Base-by-base conservation (phyloP, 2,113 vertebrate species). In the Mesembrinibis cayennensis region DNA sequence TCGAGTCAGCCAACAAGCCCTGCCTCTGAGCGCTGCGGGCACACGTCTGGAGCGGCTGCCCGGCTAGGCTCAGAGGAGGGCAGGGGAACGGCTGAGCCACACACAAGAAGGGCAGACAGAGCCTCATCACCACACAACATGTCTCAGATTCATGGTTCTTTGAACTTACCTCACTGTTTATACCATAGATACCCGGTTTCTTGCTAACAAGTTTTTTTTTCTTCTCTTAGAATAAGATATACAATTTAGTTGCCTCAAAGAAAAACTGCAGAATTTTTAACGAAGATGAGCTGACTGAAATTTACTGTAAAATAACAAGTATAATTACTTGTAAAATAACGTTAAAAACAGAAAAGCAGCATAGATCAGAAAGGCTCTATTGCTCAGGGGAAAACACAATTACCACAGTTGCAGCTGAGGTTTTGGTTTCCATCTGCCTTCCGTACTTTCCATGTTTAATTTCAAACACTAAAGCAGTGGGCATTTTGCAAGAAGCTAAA, bases 361-460 rank as follows among this genome's bases (percentile, higher is more conserved):
- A 66, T 0, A 47, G 38, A 27, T n/a, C 40, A 49, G 26, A 70
- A 79, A 61, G 8, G 9, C 17, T 36, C 11, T 40, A 10, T 1
- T 38, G 13, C 45, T 86, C 21, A 47, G 11, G 17, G 16, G 9
- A 18, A 12, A 63, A 67, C 52, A 12, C 21, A 45, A 38, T 7
- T 27, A 52, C 4, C 7, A 16, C 29, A 22, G 22, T 10, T 44
- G 47, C 49, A 40, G 34, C 16, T 9, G 27, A 42, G 23, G 34
- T 42, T 27, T 29, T n/a, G 4, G 1, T 85, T 17, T n/a, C 50
- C 21, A 5, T 7, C 76, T 15, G 50, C 70, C 30, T 69, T 38
- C 65, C 7, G 0, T 11, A 32, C 55, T 45, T 90, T 1, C 11
- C 40, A 3, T 0, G 9, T 7, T 47, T 30, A 15, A 63, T 29